phyloP scores from a whole-genome alignment of 1,140 invertebrate genomes.

The Hetaerina americana region DNA sequence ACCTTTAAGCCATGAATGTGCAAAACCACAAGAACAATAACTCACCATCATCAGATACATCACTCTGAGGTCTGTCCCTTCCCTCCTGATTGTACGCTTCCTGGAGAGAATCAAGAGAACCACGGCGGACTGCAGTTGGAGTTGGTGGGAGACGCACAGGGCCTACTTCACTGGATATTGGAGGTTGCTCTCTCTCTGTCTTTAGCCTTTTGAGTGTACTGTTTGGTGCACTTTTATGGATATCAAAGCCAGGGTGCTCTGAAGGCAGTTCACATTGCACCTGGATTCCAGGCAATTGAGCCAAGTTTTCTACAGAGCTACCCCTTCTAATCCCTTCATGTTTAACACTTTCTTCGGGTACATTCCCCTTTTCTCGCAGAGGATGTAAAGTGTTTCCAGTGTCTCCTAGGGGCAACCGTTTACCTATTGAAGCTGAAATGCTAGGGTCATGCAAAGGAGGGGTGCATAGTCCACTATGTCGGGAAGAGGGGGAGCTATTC shows the following conservation, averaged over 20 bases:
- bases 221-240: neutral
- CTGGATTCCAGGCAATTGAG: conserved; percentile 10
- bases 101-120: conserved; percentile 51
- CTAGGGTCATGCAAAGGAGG: too few species aligned
- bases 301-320: conserved; percentile 28
- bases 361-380: neutral
- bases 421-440: neutral
- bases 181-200: conserved; percentile 30
- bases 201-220: conserved; percentile 30
- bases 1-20: too few species aligned
- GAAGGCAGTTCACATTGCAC: conserved; percentile 9
- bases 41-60: conserved; percentile 41
- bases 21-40: too few species aligned
- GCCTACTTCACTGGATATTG: neutral
- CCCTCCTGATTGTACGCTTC: conserved; percentile 28
- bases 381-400: neutral
- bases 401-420: neutral
- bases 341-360: neutral
- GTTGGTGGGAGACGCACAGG: neutral
- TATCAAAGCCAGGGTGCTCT: conserved; percentile 24
- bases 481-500: neutral
- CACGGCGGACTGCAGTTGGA: conserved; percentile 16
- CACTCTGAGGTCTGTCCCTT: conserved; percentile 26
- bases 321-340: conserved; percentile 20
- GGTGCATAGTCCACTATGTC: neutral